Base-by-base conservation (phyloP, 2,113 vertebrate genomes). In the Daphoenositta chrysoptera region DNA sequence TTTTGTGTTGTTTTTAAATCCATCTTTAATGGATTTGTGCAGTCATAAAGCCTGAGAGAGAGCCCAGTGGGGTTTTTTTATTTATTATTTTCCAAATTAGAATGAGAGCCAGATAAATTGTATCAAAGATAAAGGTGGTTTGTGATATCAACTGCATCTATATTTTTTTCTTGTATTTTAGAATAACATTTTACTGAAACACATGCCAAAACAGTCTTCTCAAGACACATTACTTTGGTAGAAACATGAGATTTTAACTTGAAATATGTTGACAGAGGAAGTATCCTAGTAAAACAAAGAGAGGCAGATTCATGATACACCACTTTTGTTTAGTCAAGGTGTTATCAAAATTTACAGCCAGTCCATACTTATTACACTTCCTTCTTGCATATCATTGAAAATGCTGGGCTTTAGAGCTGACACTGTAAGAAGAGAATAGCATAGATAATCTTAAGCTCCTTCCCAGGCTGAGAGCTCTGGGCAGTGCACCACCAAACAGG, bases 61-160 rank as follows among this genome's bases (percentile, higher is more conserved):
- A 54, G 22, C 2, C 11, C 5, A 27, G 3, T 14, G 3, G 10
- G 0, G 73, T 92, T 63, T 40, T 0, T 61, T 71, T n/a, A 28
- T 50, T 69, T 75, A 44, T 64, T 91, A 26, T 73, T 93, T 91
- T 57, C 11, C 8, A 83, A 40, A 35, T 63, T 79, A 44, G 33
- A 79, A n/a, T 51, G 37, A 70, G 45, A 85, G 30, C 9, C 18
- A 47, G 28, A 44, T 79, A 13, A 48, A 35, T 42, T 44, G 10
- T 40, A 53, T 13, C 11, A 53, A 53, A 24, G 12, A 51, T 51
- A 79, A 79, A 56, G 31, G 3, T 69, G 10, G 17, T 65, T 85
- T 64, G 22, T 65, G 35, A 30, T 11, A 14, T 17, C 47, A 91
- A 24, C 33, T 45, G 17, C 22, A 37, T 45, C 23, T 64, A 3